Percentiles rank a stretch among this genome's conserved stretches.
Conservation (phyloP, 2,113 vertebrate genomes). For the Alces alces region DNA sequence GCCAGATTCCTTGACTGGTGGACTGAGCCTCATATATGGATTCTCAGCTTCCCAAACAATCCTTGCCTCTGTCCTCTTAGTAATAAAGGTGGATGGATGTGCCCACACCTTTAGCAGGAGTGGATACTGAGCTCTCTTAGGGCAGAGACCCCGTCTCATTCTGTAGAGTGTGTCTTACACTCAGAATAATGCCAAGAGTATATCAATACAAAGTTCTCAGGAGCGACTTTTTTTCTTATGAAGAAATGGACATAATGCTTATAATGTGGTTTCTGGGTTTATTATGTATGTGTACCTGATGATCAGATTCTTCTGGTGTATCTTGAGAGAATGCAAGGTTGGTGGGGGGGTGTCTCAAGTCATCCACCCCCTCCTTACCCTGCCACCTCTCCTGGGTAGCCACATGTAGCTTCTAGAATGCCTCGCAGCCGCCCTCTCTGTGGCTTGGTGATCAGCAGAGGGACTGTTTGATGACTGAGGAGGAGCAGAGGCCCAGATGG, state of each 20-base stretch:
- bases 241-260: background rate
- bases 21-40: background rate
- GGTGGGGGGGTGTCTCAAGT: background rate
- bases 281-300: background rate
- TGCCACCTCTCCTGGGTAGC: background rate
- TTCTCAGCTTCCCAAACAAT: background rate
- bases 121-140: background rate
- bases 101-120: too few species aligned
- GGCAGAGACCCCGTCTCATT: background rate
- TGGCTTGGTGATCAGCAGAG: background rate
- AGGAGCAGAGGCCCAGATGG: background rate
- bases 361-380: rapidly evolving
- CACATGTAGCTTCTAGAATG: background rate
- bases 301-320: background rate
- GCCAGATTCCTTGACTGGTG: background rate
- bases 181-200: background rate
- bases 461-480: background rate
- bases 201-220: background rate
- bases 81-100: too few species aligned
- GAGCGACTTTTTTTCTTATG: background rate
- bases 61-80: background rate
- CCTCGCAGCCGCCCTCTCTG: background rate
- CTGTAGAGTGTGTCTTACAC: background rate
- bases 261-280: background rate
- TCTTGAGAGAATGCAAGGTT: background rate